Conservation (phyloP, 2,113 vertebrate genomes). For the Phrynocephalus versicolor region DNA sequence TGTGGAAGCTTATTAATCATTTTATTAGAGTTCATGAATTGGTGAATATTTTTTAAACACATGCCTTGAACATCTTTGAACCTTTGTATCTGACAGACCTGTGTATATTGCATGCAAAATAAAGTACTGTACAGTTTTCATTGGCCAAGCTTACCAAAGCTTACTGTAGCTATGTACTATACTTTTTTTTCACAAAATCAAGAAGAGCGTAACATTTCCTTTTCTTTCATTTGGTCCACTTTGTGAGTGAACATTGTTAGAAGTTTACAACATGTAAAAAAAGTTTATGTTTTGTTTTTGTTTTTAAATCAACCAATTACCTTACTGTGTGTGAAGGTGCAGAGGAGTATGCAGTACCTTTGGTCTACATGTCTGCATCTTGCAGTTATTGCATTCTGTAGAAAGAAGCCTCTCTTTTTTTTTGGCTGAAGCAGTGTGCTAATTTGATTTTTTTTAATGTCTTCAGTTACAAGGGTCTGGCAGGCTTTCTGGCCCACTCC, state of each 20-base stretch:
- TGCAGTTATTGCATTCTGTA: slow-evolving; percentile 67
- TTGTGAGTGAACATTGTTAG: neutral
- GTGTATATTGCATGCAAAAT: neutral
- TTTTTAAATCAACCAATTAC: slow-evolving; percentile 42
- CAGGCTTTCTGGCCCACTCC: slow-evolving; percentile 77
- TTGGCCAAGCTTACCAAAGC: neutral
- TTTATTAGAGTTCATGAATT: too few species aligned
- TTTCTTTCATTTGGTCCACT: too few species aligned
- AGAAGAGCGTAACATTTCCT: neutral
- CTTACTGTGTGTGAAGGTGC: slow-evolving; percentile 32
- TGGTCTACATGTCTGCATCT: slow-evolving; percentile 50
- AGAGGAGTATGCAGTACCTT: slow-evolving; percentile 57
- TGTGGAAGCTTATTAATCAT: too few species aligned
- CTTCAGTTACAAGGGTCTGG: slow-evolving; percentile 91
- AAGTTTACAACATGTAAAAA: slow-evolving; percentile 15
- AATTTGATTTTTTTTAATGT: slow-evolving; percentile 79
- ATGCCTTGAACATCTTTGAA: neutral
- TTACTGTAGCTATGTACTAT: neutral
- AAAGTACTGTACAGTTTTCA: neutral
- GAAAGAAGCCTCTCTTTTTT: slow-evolving; percentile 74
- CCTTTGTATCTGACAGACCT: neutral
- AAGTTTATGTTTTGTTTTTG: neutral
- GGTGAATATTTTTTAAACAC: neutral
- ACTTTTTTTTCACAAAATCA: slow-evolving; percentile 6
- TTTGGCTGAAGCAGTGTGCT: slow-evolving; percentile 68